These are phyloP conservation scores for Symphodus melops DNA, from an alignment of 2,113 vertebrate genomes.

Conservation along the genomic window DNA sequence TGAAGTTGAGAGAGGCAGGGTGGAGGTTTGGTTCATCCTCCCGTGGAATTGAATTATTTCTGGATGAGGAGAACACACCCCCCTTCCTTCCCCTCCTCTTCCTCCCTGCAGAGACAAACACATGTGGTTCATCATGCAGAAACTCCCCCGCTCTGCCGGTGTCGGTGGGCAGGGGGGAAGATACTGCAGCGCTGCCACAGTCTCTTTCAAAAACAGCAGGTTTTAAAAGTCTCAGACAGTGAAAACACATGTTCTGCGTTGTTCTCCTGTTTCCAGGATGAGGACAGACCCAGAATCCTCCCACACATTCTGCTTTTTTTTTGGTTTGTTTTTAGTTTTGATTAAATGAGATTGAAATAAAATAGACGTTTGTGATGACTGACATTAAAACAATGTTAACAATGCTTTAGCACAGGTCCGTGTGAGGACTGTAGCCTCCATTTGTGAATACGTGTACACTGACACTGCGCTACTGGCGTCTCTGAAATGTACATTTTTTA, in stretches of 20 bases:
- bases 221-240: background rate
- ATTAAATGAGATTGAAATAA: no score
- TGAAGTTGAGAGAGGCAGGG: slow-evolving; percentile 66
- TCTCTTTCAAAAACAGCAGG: background rate
- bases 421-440: no score
- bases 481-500: no score
- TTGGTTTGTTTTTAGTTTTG: no score
- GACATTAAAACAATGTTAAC: no score
- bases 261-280: background rate
- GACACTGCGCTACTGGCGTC: no score
- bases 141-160: slow-evolving; percentile 36
- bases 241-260: slow-evolving; percentile 7
- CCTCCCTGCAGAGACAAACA: slow-evolving; percentile 52
- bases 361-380: no score
- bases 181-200: background rate
- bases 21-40: slow-evolving; percentile 73
- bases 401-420: no score
- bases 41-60: slow-evolving; percentile 78
- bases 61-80: slow-evolving; percentile 58
- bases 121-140: slow-evolving; percentile 60
- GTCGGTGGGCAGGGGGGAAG: slow-evolving; percentile 16
- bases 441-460: no score
- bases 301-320: no score
- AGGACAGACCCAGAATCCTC: background rate
- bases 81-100: background rate